Evolutionary conservation across 1,140 invertebrate genomes (phyloP), one percentile per base, ranked within the genome.

Genomic region (Chelonus insularis): DNA sequence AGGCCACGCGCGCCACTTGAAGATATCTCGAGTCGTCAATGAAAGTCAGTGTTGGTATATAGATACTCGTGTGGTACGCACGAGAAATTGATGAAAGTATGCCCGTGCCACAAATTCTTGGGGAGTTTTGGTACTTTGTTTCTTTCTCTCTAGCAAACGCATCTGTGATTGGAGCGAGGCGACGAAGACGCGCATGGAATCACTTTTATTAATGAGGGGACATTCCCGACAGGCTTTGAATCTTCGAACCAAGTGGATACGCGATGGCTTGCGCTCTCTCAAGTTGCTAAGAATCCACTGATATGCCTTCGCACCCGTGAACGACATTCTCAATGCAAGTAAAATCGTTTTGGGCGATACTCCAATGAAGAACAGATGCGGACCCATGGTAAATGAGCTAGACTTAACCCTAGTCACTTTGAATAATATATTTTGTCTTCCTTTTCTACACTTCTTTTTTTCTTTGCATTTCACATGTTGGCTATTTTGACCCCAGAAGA

Each of bases 51-150:
- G 7, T 4, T 4, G 25, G 34, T n/a, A 16, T 8, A n/a, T 8
- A 4, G n/a, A 32, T 29, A 12, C 7, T 47, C 16, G 36, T 41
- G 18, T 50, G 25, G 55, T n/a, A 47, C 57, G 63, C 66, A 59
- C 41, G 63, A 48, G 62, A 68, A 69, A 72, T 68, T 67, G 66
- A 67, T 69, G 57, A 69, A 69, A 72, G 66, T 69, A 67, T 63
- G 57, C 61, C 61, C 65, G 64, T 64, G 66, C 62, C 65, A 60
- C 56, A 65, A 65, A 72, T 72, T 72, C 68, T 68, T 67, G 36
- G 51, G 23, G 50, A 63, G 65, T 72, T 66, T 65, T 57, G 14
- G 34, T 39, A 18, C 43, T 39, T 57, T 14, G 23, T 23, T 14
- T 12, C n/a, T 55, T n/a, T 6, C 8, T 7, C 16, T 55, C 41